Evolutionary conservation across 2,113 vertebrate genomes (phyloP).

Genomic region (Ictidomys tridecemlineatus): DNA sequence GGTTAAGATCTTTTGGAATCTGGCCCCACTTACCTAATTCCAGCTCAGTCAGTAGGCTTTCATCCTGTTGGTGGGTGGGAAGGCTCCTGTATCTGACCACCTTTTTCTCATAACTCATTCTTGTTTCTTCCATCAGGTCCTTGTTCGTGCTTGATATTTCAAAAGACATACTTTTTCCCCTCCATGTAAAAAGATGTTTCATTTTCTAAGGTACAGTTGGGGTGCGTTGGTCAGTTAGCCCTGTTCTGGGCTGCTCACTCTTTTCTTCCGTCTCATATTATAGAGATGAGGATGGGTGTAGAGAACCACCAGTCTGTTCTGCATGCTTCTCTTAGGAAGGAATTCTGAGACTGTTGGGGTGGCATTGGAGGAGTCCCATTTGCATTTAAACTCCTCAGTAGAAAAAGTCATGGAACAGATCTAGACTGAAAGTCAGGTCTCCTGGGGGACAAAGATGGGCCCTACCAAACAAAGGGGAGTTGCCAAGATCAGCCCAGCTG

Average conservation of each 20-base stretch:
- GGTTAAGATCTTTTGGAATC: slow-evolving; percentile 24
- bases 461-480: neutral
- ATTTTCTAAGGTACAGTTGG: neutral
- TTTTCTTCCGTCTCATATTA: neutral
- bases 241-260: neutral
- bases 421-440: neutral
- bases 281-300: neutral
- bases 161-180: neutral
- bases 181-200: neutral
- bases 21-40: neutral
- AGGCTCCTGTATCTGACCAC: too few relatives aligned
- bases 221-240: neutral
- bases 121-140: neutral
- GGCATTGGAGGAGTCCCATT: neutral
- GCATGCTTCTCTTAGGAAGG: neutral
- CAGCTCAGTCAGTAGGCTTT: neutral
- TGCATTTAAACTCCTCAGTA: neutral
- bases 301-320: too few relatives aligned
- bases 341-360: neutral
- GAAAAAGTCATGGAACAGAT: neutral
- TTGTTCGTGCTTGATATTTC: neutral
- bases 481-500: neutral
- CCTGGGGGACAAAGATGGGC: neutral
- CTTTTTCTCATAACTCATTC: neutral
- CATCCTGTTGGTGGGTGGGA: neutral